Conservation (phyloP, 1,140 invertebrate genomes). For the Goniozus legneri region DNA sequence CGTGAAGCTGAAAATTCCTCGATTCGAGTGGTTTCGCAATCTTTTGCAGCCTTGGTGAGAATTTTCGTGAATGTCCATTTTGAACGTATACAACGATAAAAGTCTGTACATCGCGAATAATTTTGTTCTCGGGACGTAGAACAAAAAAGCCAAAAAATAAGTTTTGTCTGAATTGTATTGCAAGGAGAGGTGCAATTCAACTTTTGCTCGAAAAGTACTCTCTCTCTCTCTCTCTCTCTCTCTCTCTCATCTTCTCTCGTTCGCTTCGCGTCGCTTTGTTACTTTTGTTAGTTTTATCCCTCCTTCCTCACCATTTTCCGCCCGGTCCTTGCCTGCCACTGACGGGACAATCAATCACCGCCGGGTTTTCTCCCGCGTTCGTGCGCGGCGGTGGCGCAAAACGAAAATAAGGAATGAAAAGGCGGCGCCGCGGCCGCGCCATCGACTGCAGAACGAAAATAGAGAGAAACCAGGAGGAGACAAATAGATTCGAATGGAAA, state of each 20-base stretch:
- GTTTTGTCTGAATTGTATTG: too few relatives aligned
- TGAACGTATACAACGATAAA: too few relatives aligned
- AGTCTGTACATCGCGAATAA: too few relatives aligned
- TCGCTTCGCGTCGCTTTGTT: slow-evolving; percentile 37
- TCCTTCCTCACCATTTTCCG: neutral
- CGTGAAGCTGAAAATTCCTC: too few relatives aligned
- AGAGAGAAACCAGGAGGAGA: neutral
- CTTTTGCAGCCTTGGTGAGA: too few relatives aligned
- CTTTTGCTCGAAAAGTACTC: slow-evolving; percentile 13
- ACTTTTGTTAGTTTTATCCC: slow-evolving; percentile 33
- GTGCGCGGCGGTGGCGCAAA: slow-evolving; percentile 19
- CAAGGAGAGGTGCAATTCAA: slow-evolving; percentile 18
- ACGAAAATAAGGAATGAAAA: slow-evolving; percentile 19
- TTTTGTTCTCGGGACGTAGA: too few relatives aligned
- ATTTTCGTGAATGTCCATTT: too few relatives aligned
- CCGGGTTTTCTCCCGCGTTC: slow-evolving; percentile 1
- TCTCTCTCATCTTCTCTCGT: too few relatives aligned
- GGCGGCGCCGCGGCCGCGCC: too few relatives aligned
- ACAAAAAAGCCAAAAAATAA: too few relatives aligned
- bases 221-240: slow-evolving; percentile 6
- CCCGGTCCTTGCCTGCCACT: slow-evolving; percentile 26
- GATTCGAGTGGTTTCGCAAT: too few relatives aligned
- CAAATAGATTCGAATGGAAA: neutral
- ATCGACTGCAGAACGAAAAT: slow-evolving; percentile 3
- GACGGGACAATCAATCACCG: slow-evolving; percentile 48